Base-by-base conservation (phyloP, 1,140 invertebrate species). In the Kradibia gibbosae region DNA sequence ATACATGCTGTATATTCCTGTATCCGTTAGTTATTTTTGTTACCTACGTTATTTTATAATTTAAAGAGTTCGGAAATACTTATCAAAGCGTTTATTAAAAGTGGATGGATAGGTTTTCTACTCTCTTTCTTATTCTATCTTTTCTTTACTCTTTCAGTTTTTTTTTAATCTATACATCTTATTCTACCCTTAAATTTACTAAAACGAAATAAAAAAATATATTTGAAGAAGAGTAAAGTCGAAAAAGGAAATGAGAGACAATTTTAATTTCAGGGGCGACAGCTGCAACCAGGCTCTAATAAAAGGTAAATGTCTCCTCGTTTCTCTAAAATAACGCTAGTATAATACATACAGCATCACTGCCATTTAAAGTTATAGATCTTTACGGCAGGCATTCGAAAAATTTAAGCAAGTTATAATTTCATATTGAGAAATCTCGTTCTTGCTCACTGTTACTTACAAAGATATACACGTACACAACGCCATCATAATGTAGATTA, bases 321-420 rank as follows among this genome's bases (percentile, higher is more conserved):
- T 42, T 65, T 36, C 28, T 28, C 20, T 65, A 28, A 71, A 78
- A 71, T 67, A 15, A 42, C 60, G 60, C 22, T 3, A 25, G 48
- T 25, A 39, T 78, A 53, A 25, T 17, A 31, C 20, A 22, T 53
- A 39, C 62, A 36, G 11, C 55, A 76, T 55, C 31, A 28, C 17
- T 45, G 20, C 20, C 11, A 62, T 62, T 34, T 57, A 20, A 48
- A 48, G 45, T 42, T 50, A 76, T 79, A 20, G 72, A 53, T 31
- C 73, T 80, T 83, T 65, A 50, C 36, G 80, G n/a, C 82, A 83
- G 79, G 78, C 45, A 70, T 50, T 57, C 50, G 74, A 57, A 79
- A 85, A 86, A 86, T 88, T 88, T 86, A 88, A 87, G 85, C 86
- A 85, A 87, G 75, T 82, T 86, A 87, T 87, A 87, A 85, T 83